Conservation (phyloP, 2,113 vertebrate genomes). For the Oncorhynchus gorbuscha region DNA sequence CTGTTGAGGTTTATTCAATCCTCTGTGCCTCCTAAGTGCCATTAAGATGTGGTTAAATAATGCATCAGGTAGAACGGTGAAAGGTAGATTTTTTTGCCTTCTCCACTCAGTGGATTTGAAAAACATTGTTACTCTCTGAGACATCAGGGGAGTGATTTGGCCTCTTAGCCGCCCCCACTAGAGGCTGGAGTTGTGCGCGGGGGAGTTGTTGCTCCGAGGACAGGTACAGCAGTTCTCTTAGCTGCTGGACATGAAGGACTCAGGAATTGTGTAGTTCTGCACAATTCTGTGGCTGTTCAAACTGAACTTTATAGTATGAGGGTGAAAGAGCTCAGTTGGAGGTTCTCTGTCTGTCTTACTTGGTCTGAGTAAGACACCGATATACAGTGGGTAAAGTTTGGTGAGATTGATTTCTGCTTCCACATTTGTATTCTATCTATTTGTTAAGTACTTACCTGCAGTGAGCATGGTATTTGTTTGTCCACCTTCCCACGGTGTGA, state of each 20-base stretch:
- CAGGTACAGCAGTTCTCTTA: conserved; percentile 12
- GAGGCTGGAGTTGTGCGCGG: conserved; percentile 11
- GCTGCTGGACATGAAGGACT: conserved; percentile 21
- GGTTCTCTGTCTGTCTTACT: not conserved
- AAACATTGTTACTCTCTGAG: conserved; percentile 35
- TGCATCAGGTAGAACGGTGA: conserved; percentile 44
- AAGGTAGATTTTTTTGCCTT: conserved; percentile 40
- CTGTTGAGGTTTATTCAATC: conserved; percentile 58
- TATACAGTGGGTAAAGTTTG: not conserved
- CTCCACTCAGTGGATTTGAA: conserved; percentile 42
- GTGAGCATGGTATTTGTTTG: conserved; percentile 7
- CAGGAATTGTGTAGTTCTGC: conserved; percentile 1
- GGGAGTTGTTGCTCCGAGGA: conserved; percentile 25
- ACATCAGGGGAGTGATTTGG: conserved; percentile 31
- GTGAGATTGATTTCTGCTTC: not conserved
- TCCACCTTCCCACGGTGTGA: not conserved
- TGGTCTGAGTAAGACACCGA: not conserved
- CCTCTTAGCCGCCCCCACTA: not conserved
- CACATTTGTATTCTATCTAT: not conserved
- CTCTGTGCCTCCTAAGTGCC: conserved; percentile 41
- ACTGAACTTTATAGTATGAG: conserved; percentile 39
- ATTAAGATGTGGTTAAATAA: conserved; percentile 65
- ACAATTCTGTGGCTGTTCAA: conserved; percentile 5
- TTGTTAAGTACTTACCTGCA: not conserved
- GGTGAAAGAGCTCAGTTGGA: not conserved